Base-by-base conservation (phyloP, 2,113 vertebrate species). In the Etheostoma spectabile region DNA sequence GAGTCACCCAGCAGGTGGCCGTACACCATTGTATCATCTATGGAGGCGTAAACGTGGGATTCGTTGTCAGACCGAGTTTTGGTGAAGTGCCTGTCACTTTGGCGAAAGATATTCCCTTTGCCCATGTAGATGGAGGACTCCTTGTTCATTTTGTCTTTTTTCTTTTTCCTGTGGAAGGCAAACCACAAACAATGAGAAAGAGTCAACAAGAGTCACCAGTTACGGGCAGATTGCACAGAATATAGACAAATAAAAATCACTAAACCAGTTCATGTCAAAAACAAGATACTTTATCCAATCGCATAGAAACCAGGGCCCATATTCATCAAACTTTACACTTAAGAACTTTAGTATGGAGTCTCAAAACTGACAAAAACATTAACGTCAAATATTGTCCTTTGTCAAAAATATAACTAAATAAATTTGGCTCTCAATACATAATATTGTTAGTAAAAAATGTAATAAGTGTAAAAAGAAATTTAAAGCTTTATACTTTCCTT, bases 21-120 rank as follows among this genome's bases (percentile, higher is more conserved):
- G 4, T 98, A 99, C 8, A 96, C 93, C 94, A 96, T 92, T 8
- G 90, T 90, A 8, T 99, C 97, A 0, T 99, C 97, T 15, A 99
- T 98, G 77, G 96, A 95, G 0, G 93, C 96, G 12, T 99, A 99
- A 63, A 99, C 93, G 3, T 97, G 97, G 6, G 97, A 96, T 0
- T 98, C 97, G 0, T 95, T 97, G 27, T 94, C 94, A 1, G 95
- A 94, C 5, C 95, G 95, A 1, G 33, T 70, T 82, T 97, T 97
- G 27, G 80, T 59, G 46, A 97, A 97, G 30, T 92, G 83, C 0
- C 51, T 60, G 49, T 93, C 95, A 1, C 87, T 88, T 0, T 96
- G 96, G 19, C 94, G 70, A 82, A 96, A 95, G 35, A 96, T 95
- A 5, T 94, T 96, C 77, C 96, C 87, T 0, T 95, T 95, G 45